These are phyloP conservation scores for Drepana falcataria DNA, from an alignment of 2,888 invertebrate genomes.

Conservation along the genomic window DNA sequence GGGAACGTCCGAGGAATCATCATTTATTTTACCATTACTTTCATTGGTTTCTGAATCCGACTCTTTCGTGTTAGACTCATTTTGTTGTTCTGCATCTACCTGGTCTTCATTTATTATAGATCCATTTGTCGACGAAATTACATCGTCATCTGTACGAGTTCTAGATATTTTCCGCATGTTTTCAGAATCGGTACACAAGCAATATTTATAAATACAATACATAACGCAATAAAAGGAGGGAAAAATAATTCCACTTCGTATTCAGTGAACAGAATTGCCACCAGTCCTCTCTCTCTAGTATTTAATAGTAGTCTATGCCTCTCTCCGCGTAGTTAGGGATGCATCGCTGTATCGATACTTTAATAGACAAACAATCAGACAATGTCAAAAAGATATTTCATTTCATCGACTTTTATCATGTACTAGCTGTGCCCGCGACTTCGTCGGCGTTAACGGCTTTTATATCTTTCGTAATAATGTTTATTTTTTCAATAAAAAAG, in stretches of 20 bases:
- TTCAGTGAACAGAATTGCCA: too few species aligned
- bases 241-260: neutral
- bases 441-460: too few species aligned
- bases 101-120: slow-evolving; percentile 47
- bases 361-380: too few species aligned
- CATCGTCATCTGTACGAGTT: slow-evolving; percentile 65
- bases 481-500: too few species aligned
- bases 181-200: neutral
- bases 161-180: slow-evolving; percentile 69
- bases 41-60: slow-evolving; percentile 29
- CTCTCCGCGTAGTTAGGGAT: too few species aligned
- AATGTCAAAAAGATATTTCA: too few species aligned
- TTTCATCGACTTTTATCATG: too few species aligned
- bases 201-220: neutral
- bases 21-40: slow-evolving; percentile 27
- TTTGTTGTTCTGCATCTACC: slow-evolving; percentile 26
- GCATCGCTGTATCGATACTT: too few species aligned
- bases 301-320: too few species aligned
- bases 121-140: slow-evolving; percentile 67
- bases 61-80: slow-evolving; percentile 29
- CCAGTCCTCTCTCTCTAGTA: too few species aligned
- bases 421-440: too few species aligned
- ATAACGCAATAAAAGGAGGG: neutral
- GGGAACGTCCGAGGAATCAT: slow-evolving; percentile 28
- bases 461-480: too few species aligned